phyloP scores from a whole-genome alignment of 1,140 invertebrate species.

The Platorchestia sp. region DNA sequence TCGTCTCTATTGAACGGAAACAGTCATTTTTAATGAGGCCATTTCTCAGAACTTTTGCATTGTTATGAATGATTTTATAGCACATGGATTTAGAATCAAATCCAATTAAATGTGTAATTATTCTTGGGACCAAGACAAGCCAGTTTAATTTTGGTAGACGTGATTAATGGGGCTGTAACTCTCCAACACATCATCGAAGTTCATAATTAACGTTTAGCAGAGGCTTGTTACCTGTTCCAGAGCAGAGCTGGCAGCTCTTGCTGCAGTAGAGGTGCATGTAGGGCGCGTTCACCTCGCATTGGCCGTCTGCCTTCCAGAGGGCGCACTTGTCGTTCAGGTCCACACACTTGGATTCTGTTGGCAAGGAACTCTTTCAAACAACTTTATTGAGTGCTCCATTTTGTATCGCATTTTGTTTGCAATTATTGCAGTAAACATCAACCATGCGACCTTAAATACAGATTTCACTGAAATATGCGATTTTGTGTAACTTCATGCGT shows the following conservation, averaged over 20 bases:
- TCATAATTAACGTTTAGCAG: too few relatives aligned
- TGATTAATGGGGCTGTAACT: too few relatives aligned
- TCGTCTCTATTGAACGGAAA: background rate
- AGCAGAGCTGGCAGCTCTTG: conserved; percentile 65
- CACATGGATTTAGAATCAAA: background rate
- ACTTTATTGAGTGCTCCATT: too few relatives aligned
- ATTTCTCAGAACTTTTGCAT: background rate
- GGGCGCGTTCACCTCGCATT: conserved; percentile 68
- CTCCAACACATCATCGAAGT: too few relatives aligned
- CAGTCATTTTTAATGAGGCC: background rate
- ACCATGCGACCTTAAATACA: too few relatives aligned
- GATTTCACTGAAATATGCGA: too few relatives aligned
- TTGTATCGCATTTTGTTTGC: too few relatives aligned
- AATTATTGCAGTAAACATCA: too few relatives aligned
- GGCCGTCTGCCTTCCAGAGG: conserved; percentile 69
- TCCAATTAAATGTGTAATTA: background rate
- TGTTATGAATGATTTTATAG: background rate
- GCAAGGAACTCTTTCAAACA: background rate
- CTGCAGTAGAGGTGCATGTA: conserved; percentile 69
- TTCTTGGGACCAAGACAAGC: too few relatives aligned
- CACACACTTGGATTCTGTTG: conserved; percentile 62
- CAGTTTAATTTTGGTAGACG: too few relatives aligned
- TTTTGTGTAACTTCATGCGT: too few relatives aligned
- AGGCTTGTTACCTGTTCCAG: background rate
- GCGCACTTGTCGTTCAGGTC: conserved; percentile 69